Evolutionary conservation across 2,888 invertebrate species (phyloP).

Genomic region (Drosophila sordidula): DNA sequence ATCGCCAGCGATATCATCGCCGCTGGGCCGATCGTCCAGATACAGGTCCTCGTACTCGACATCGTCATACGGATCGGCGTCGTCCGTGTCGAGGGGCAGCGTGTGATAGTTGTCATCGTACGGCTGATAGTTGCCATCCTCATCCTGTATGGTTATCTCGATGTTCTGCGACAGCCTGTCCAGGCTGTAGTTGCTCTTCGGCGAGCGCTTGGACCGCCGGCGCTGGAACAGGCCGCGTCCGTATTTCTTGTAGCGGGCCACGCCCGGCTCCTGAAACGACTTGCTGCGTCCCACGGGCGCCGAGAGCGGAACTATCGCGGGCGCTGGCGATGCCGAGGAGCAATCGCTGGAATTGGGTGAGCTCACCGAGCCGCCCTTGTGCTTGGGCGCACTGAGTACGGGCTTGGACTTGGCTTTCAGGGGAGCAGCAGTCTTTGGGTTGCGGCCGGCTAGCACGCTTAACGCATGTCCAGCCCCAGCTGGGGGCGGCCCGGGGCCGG

Average conservation of each 20-base stretch:
- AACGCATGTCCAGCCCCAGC: slow-evolving; percentile 50
- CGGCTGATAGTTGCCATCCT: slow-evolving; percentile 83
- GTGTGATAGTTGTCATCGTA: slow-evolving; percentile 83
- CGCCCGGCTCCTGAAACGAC: slow-evolving; percentile 85
- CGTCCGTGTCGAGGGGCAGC: slow-evolving; percentile 44
- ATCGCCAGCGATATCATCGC: slow-evolving; percentile 79
- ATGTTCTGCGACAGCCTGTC: slow-evolving; percentile 84
- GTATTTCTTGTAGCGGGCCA: slow-evolving; percentile 79
- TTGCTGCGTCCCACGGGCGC: slow-evolving; percentile 84
- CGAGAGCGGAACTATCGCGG: slow-evolving; percentile 51
- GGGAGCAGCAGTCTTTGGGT: slow-evolving; percentile 80
- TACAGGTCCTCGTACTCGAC: slow-evolving; percentile 68
- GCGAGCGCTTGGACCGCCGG: slow-evolving; percentile 81
- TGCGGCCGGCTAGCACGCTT: slow-evolving; percentile 49
- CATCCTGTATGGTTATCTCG: slow-evolving; percentile 84
- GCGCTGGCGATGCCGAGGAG: slow-evolving; percentile 77
- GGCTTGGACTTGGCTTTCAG: slow-evolving; percentile 70
- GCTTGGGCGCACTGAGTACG: slow-evolving; percentile 71
- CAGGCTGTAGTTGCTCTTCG: slow-evolving; percentile 82
- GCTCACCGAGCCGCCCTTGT: slow-evolving; percentile 74
- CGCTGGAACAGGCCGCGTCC: slow-evolving; percentile 82
- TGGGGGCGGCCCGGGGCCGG: slow-evolving; percentile 21
- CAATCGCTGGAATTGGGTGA: slow-evolving; percentile 83
- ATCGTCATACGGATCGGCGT: slow-evolving; percentile 62
- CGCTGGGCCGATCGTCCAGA: slow-evolving; percentile 75